A percentile compares a stretch with the other conserved stretches of the same genome.
Conservation (phyloP, 2,797 vertebrate species). For the Falco cherrug region DNA sequence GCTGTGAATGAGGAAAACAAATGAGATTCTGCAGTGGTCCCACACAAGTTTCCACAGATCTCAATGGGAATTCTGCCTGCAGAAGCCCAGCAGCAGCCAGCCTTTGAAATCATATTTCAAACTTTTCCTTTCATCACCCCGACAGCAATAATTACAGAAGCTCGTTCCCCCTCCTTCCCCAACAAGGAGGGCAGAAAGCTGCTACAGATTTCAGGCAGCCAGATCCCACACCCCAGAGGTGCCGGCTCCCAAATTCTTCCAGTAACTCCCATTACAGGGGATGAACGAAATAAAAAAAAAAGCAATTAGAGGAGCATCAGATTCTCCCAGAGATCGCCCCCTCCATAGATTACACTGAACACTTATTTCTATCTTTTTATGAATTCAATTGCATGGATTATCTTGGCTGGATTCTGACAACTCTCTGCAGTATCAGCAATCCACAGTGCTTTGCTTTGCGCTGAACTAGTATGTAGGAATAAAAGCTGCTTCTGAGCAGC, state of each 20-base stretch:
- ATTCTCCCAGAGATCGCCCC: neutral
- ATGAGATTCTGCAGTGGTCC: constrained; percentile 34
- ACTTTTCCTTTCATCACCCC: constrained; percentile 27
- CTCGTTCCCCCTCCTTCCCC: neutral
- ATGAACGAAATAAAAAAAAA: neutral
- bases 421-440: neutral
- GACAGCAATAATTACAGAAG: constrained; percentile 7
- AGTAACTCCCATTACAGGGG: neutral
- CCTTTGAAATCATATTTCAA: neutral
- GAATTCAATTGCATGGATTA: neutral
- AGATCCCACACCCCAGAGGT: neutral
- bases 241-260: neutral
- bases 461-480: neutral
- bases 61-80: constrained; percentile 25
- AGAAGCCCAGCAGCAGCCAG: constrained; percentile 46
- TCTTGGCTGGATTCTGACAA: neutral
- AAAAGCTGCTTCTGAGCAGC: neutral
- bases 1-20: constrained; percentile 3
- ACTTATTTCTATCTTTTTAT: neutral
- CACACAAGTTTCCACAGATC: constrained; percentile 8
- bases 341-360: neutral
- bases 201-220: neutral
- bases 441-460: fast-evolving
- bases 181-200: neutral
- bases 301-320: neutral